Base-by-base conservation (phyloP, 1,140 invertebrate genomes). In the Megalopta genalis region DNA sequence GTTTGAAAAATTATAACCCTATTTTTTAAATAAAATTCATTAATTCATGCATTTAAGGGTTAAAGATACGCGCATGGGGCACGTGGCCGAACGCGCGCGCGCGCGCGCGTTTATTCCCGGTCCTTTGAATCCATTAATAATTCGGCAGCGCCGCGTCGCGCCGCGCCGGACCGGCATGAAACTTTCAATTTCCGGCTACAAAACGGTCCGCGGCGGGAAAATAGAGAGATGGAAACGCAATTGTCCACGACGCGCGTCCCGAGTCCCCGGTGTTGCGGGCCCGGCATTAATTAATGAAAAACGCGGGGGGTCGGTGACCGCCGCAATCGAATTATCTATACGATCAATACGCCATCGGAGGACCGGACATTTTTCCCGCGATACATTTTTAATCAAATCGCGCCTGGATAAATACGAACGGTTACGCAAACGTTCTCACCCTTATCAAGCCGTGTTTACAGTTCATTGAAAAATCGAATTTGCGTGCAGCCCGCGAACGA, bases 161-260 rank as follows among this genome's bases (percentile, higher is more conserved):
- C 54, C 25, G 27, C 9, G 54, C 18, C 6, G 27, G 60, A 62
- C 60, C 39, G 39, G 49, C 75, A 62, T 63, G 75, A 77, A 77
- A 77, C 69, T 77, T 77, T 77, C 75, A 77, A 77, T 77, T 77
- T 77, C 75, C 75, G 69, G 23, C 25, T 37, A 37, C 27, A 63
- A 63, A 63, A 49, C 59, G 49, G 42, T 8, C 75, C 25, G 16
- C 9, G 25, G 60, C 25, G 57, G 27, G 37, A 39, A 23, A 42
- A 69, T 9, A 23, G 25, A 46, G 0, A 18, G 32, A 62, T 59
- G 57, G 60, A 72, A 70, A 72, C 32, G 42, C 7, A 9, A 54
- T 64, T 71, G 76, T 78, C 69, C 37, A 46, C 27, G 67, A 54
- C 54, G 67, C 67, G 59, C 63, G n/a, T n/a, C 67, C 39, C 63